Percentiles rank a stretch among this genome's conserved stretches.
Conservation (phyloP, 2,888 invertebrate genomes). For the Tanytarsus gracilentus region DNA sequence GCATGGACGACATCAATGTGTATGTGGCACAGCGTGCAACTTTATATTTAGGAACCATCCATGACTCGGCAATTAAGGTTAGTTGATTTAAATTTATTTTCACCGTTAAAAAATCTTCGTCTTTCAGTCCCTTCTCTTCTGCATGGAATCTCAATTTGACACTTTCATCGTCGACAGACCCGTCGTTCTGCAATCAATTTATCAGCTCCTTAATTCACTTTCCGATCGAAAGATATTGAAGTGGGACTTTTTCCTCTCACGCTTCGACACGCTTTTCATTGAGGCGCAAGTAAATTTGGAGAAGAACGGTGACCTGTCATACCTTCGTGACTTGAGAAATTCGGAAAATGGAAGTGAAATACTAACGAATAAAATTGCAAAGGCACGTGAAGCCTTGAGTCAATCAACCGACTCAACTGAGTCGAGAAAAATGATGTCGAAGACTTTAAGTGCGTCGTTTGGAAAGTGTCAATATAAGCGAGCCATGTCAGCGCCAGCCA, state of each 20-base stretch:
- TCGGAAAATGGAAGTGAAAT: slow-evolving; percentile 79
- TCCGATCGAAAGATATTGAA: slow-evolving; percentile 81
- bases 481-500: slow-evolving; percentile 87
- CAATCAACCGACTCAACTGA: slow-evolving; percentile 56
- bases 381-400: slow-evolving; percentile 80
- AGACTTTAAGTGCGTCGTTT: slow-evolving; percentile 78
- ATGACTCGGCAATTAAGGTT: slow-evolving; percentile 65
- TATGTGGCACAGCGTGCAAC: slow-evolving; percentile 91
- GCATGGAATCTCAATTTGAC: slow-evolving; percentile 97
- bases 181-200: slow-evolving; percentile 89
- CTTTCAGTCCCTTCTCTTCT: slow-evolving; percentile 72
- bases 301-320: slow-evolving; percentile 73
- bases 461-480: slow-evolving; percentile 94
- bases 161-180: slow-evolving; percentile 92
- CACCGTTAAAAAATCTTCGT: slow-evolving; percentile 28
- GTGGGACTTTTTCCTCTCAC: slow-evolving; percentile 96
- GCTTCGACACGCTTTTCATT: slow-evolving; percentile 89
- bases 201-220: slow-evolving; percentile 87
- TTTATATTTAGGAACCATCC: slow-evolving; percentile 85
- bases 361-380: slow-evolving; percentile 74
- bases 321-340: slow-evolving; percentile 77
- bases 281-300: slow-evolving; percentile 92
- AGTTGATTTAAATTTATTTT: slow-evolving; percentile 36
- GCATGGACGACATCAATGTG: slow-evolving; percentile 91
- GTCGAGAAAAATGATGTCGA: slow-evolving; percentile 45